Base-by-base conservation (phyloP, 2,113 vertebrate species). In the Castor canadensis region DNA sequence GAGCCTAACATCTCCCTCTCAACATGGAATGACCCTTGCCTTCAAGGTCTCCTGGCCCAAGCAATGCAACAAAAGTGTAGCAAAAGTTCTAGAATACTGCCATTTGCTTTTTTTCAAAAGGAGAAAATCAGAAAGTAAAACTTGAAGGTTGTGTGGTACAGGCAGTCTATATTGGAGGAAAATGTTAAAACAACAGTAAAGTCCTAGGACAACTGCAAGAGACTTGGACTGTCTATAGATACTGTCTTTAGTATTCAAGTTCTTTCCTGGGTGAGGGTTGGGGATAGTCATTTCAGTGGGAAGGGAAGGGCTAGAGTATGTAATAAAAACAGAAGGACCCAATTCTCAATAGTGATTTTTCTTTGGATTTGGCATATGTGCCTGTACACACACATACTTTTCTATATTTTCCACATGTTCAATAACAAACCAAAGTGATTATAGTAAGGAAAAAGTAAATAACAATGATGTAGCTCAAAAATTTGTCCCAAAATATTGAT, bases 221-320 rank as follows among this genome's bases (percentile, higher is more conserved):
- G 11, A 13, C 9, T 56, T 40, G 3, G 11, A 6, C 24, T 2
- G 5, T 16, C 43, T 1, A 4, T 1, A 5, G n/a, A n/a, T n/a
- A n/a, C n/a, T n/a, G n/a, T n/a, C n/a, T n/a, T n/a, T n/a, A n/a
- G n/a, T n/a, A n/a, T n/a, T n/a, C n/a, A n/a, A n/a, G n/a, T n/a
- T n/a, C n/a, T n/a, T n/a, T n/a, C n/a, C n/a, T 17, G 19, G 1
- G 43, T 7, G 19, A 45, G 87, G 10, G 28, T 16, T 17, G 28
- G 38, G 17, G n/a, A 47, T 0, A 35, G 72, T 7, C 20, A 2
- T 22, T 15, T 1, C 22, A 38, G 17, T 1, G 24, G 32, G 30
- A 72, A 1, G 12, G 43, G 13, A n/a, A 28, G 26, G 24, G 1
- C 26, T 38, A 35, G 24, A 8, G 2, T 22, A 1, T 35, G 17